Evolutionary conservation across 2,113 vertebrate species (phyloP).

Genomic region (Elephantulus edwardii): DNA sequence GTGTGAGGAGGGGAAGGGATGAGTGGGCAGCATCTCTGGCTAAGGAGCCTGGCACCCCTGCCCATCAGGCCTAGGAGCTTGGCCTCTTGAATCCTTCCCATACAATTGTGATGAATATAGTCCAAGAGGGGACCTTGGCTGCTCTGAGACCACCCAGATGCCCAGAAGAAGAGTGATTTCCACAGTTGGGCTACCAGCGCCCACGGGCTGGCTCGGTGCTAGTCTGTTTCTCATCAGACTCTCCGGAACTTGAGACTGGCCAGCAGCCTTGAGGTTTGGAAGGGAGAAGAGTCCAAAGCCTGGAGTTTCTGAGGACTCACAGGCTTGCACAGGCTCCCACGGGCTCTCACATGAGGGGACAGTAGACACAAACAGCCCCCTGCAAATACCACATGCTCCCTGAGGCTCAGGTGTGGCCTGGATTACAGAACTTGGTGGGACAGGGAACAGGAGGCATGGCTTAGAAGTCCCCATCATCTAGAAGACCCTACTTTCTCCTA

Average conservation of each 20-base stretch:
- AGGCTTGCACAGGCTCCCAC: neutral
- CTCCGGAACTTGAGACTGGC: conserved; percentile 20
- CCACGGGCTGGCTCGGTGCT: neutral
- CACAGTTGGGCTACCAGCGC: neutral
- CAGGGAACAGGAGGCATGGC: neutral
- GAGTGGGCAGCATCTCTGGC: fast-evolving
- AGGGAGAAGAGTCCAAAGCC: conserved; percentile 43
- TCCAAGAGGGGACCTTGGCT: neutral
- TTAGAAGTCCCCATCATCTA: neutral
- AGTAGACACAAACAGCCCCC: neutral
- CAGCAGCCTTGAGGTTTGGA: conserved; percentile 47
- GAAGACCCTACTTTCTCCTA: neutral
- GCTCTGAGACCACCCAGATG: neutral
- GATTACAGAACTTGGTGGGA: neutral
- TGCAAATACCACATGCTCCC: neutral
- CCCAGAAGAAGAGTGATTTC: neutral
- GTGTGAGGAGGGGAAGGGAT: no score
- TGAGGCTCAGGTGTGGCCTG: neutral
- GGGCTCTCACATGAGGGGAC: fast-evolving
- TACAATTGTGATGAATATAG: neutral
- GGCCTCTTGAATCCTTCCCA: neutral
- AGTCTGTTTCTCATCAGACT: conserved; percentile 62
- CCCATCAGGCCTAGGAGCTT: neutral
- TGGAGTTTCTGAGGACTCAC: neutral
- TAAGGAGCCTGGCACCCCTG: neutral